phyloP scores from a whole-genome alignment of 2,113 vertebrate species.

The Plecturocebus donacophilus region DNA sequence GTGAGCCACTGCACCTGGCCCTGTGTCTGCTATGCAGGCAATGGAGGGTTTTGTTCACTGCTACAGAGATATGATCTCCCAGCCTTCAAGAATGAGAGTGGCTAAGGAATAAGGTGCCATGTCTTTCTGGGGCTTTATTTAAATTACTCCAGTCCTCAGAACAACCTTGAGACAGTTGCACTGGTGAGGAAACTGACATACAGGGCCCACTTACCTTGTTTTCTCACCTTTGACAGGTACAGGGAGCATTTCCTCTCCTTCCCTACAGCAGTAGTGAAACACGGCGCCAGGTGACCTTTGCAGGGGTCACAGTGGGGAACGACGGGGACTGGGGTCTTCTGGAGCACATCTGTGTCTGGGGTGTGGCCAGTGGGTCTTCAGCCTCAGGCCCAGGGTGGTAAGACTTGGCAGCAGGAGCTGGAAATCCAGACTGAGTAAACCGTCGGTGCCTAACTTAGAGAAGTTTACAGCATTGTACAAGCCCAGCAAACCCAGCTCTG shows the following conservation, averaged over 20 bases:
- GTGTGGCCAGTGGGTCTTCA: neutral
- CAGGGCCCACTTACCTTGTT: fast-evolving
- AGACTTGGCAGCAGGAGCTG: neutral
- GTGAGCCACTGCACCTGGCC: too few species aligned
- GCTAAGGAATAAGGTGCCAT: too few species aligned
- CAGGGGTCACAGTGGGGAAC: neutral
- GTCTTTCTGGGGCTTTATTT: neutral
- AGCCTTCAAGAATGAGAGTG: fast-evolving
- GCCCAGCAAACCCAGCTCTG: neutral
- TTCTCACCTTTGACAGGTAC: too few species aligned
- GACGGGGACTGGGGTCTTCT: too few species aligned
- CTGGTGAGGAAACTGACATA: neutral
- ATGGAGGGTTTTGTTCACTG: fast-evolving
- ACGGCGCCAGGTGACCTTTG: neutral
- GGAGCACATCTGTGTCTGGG: neutral
- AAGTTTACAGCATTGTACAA: fast-evolving
- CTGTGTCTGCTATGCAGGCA: too few species aligned
- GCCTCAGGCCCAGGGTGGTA: neutral
- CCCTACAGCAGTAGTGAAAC: too few species aligned
- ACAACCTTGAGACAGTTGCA: fast-evolving
- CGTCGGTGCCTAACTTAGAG: neutral
- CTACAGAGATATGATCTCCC: too few species aligned
- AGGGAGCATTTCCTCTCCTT: neutral
- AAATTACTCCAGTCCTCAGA: fast-evolving
- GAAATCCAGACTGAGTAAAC: neutral